These are phyloP conservation scores for Sapayoa aenigma DNA, from an alignment of 2,113 vertebrate genomes.

Conservation along the genomic window DNA sequence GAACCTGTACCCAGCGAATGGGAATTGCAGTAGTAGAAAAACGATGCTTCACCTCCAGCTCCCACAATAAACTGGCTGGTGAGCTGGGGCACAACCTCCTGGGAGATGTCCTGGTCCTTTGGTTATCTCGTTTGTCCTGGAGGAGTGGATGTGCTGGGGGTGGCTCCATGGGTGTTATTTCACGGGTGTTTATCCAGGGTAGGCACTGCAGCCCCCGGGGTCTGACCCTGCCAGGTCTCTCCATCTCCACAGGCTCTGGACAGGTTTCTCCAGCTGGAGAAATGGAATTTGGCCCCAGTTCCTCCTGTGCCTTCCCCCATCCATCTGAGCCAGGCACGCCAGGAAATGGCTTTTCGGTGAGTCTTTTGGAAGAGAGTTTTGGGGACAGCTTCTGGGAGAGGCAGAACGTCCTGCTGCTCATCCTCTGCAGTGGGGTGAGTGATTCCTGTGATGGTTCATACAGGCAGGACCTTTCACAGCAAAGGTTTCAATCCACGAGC, in stretches of 20 bases:
- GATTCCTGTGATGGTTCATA: too few species aligned
- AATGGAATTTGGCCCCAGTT: not conserved
- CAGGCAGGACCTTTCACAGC: too few species aligned
- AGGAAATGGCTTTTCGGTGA: slow-evolving; percentile 67
- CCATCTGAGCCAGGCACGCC: not conserved
- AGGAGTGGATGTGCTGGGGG: not conserved
- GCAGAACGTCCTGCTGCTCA: not conserved
- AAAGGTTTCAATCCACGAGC: too few species aligned
- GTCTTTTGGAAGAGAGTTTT: not conserved
- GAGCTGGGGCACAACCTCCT: not conserved
- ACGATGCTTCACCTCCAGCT: not conserved
- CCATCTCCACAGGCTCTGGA: slow-evolving; percentile 72
- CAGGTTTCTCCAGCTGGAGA: slow-evolving; percentile 46
- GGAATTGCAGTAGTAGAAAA: rapidly evolving
- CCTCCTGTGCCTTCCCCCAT: rapidly evolving
- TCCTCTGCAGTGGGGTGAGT: rapidly evolving
- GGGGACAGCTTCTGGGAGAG: not conserved
- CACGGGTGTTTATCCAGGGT: rapidly evolving
- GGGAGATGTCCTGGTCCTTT: rapidly evolving
- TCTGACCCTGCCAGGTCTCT: not conserved
- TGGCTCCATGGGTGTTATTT: rapidly evolving
- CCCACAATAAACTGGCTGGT: not conserved
- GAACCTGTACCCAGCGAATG: rapidly evolving
- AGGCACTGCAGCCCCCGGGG: rapidly evolving
- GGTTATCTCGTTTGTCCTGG: rapidly evolving